Conservation (phyloP, 2,113 vertebrate species). For the Apistogramma diplotaenia region DNA sequence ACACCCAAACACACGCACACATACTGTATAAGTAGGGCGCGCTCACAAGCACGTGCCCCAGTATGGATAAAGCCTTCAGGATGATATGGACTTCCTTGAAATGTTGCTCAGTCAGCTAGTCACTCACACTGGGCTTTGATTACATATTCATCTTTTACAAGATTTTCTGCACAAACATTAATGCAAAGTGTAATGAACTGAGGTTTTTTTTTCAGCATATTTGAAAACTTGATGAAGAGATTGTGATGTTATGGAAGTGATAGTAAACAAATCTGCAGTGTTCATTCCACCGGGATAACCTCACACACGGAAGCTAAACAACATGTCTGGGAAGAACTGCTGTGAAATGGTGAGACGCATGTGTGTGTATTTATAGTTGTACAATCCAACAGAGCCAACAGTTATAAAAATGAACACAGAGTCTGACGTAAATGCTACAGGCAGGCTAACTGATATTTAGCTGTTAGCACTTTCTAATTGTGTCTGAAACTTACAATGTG, state of each 20-base stretch:
- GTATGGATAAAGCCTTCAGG: not conserved
- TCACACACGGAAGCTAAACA: not conserved
- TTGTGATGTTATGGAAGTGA: not conserved
- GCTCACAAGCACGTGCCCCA: not conserved
- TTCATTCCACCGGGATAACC: not conserved
- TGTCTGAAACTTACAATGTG: too few species aligned
- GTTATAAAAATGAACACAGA: too few species aligned
- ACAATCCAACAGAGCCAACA: not conserved
- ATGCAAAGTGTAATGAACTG: not conserved
- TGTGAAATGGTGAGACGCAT: not conserved
- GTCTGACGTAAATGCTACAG: too few species aligned
- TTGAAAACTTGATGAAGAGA: not conserved
- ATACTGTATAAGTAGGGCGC: not conserved
- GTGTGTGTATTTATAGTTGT: not conserved
- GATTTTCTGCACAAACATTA: not conserved
- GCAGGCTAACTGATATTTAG: too few species aligned
- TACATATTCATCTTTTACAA: not conserved
- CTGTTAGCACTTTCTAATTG: too few species aligned
- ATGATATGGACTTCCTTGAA: accelerated
- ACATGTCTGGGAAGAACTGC: not conserved
- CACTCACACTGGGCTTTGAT: not conserved
- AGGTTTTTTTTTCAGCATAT: not conserved
- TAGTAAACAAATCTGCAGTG: not conserved
- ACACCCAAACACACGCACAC: not conserved
- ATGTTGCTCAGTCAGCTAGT: not conserved